Evolutionary conservation across 2,888 invertebrate species (phyloP).

Genomic region (Athripsodes cinereus): DNA sequence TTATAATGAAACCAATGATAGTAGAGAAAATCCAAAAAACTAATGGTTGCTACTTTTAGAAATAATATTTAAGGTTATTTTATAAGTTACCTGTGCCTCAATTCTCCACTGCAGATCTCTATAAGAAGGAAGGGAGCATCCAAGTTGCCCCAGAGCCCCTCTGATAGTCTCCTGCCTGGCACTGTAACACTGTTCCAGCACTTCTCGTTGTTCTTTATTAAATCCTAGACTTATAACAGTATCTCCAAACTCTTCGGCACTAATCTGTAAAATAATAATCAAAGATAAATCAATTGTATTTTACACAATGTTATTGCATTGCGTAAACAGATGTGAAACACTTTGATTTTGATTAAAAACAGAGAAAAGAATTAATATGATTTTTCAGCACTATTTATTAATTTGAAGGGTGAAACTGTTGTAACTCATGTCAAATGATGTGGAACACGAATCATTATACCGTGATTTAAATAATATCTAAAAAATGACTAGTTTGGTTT

Average conservation of each 20-base stretch:
- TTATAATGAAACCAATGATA: too few species aligned
- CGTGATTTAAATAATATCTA: neutral
- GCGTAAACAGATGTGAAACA: too few species aligned
- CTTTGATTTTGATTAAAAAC: too few species aligned
- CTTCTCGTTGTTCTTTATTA: conserved; percentile 51
- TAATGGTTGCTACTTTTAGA: too few species aligned
- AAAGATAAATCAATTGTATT: neutral
- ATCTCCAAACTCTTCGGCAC: conserved; percentile 43
- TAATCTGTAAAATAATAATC: conserved; percentile 36
- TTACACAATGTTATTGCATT: too few species aligned
- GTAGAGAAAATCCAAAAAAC: too few species aligned
- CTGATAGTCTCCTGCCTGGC: conserved; percentile 51
- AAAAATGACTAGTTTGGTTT: neutral
- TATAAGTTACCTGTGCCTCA: conserved; percentile 49
- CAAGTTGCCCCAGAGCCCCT: conserved; percentile 43
- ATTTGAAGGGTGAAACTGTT: neutral
- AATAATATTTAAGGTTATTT: too few species aligned
- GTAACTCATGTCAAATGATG: too few species aligned
- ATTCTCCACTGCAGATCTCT: conserved; percentile 61
- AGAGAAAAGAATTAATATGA: too few species aligned
- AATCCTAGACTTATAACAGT: conserved; percentile 51
- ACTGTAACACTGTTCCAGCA: conserved; percentile 54
- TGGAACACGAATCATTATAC: too few species aligned
- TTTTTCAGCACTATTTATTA: too few species aligned
- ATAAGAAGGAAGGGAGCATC: conserved; percentile 41